These are phyloP conservation scores for Catharus minimus DNA, from an alignment of 2,113 vertebrate genomes.

Conservation along the genomic window DNA sequence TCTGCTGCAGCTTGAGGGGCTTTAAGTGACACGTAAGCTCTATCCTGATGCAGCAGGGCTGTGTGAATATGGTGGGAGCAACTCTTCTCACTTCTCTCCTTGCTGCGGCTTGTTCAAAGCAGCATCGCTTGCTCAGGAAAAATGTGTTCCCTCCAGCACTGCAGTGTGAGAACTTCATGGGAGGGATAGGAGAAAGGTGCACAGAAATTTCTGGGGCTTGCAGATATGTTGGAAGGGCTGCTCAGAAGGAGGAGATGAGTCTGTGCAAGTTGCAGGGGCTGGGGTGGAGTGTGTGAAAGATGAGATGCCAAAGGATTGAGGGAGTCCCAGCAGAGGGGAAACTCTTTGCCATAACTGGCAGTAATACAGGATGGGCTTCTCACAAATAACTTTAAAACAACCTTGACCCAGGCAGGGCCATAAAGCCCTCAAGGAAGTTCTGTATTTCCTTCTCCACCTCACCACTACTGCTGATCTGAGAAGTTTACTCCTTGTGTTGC, in stretches of 20 bases:
- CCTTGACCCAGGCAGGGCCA: neutral
- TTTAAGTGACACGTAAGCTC: neutral
- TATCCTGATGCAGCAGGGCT: neutral
- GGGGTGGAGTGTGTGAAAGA: neutral
- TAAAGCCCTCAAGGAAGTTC: neutral
- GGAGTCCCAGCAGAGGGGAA: neutral
- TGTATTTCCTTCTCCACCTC: neutral
- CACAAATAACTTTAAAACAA: neutral
- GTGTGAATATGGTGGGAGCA: neutral
- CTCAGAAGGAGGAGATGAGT: neutral
- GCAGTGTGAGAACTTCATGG: neutral
- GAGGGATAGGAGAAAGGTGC: neutral
- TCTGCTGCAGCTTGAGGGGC: neutral
- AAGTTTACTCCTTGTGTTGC: neutral
- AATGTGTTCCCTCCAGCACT: neutral
- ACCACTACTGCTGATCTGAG: neutral
- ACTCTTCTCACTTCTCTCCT: neutral
- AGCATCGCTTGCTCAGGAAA: neutral
- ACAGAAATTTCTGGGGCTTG: neutral
- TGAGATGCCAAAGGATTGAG: neutral
- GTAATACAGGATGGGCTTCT: neutral
- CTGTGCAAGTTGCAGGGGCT: neutral
- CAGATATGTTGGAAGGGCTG: neutral
- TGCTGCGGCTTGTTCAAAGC: neutral
- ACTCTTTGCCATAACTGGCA: neutral